These are phyloP conservation scores for Neria commutata DNA, from an alignment of 2,888 invertebrate species.

Conservation along the genomic window DNA sequence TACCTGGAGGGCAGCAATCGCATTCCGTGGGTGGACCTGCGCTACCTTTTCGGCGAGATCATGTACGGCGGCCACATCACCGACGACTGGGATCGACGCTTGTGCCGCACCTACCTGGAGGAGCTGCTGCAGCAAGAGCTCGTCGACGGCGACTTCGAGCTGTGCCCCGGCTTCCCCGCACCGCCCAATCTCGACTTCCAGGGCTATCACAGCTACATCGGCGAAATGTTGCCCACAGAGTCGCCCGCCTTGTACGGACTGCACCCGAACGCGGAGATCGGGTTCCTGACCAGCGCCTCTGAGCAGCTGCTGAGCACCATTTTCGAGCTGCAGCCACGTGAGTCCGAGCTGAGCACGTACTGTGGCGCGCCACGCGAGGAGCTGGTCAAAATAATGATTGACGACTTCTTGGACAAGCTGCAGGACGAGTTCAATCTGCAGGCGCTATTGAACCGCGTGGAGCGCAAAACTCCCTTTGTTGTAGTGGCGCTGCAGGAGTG, in stretches of 20 bases:
- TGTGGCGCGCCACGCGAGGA: constrained; percentile 79
- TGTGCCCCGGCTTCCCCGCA: constrained; percentile 84
- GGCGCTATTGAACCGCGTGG: constrained; percentile 84
- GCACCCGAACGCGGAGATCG: constrained; percentile 95
- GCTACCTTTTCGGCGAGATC: constrained; percentile 94
- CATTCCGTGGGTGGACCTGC: constrained; percentile 93
- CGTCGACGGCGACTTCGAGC: constrained; percentile 81
- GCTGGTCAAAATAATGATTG: constrained; percentile 75
- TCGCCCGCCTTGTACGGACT: constrained; percentile 90
- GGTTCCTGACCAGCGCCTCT: constrained; percentile 85
- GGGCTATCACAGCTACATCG: constrained; percentile 87
- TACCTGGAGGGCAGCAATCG: constrained; percentile 88
- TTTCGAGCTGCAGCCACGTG: constrained; percentile 90
- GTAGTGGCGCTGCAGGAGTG: constrained; percentile 94
- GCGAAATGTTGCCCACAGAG: constrained; percentile 84
- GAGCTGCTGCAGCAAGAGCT: constrained; percentile 88
- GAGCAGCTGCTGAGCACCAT: constrained; percentile 83
- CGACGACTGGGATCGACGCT: constrained; percentile 92
- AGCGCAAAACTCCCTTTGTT: constrained; percentile 89
- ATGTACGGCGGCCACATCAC: constrained; percentile 99
- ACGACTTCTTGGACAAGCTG: constrained; percentile 87
- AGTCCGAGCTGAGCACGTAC: constrained; percentile 63
- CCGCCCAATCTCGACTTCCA: constrained; percentile 89
- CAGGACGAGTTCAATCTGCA: constrained; percentile 88
- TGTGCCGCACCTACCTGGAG: constrained; percentile 84